Evolutionary conservation across 2,797 vertebrate species (phyloP).

Genomic region (Xyrichtys novacula): DNA sequence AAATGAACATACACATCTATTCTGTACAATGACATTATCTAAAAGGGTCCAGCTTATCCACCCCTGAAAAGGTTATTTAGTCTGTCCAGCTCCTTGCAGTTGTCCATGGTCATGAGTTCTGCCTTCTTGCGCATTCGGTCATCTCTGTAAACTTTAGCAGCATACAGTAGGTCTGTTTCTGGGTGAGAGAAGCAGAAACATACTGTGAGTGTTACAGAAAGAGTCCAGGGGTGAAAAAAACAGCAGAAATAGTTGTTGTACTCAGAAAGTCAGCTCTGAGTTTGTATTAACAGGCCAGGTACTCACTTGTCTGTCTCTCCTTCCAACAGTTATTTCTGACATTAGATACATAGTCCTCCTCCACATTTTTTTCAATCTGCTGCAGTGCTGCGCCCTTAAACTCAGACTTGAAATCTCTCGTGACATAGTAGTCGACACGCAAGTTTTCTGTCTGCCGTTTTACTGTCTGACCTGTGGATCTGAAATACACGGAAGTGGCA

Average conservation of each 20-base stretch:
- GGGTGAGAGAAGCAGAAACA: slow-evolving; percentile 43
- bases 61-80: slow-evolving; percentile 94
- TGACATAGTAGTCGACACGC: slow-evolving; percentile 92
- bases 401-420: slow-evolving; percentile 95
- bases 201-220: background rate
- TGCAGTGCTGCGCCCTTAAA: slow-evolving; percentile 92
- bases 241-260: background rate
- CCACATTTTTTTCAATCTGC: slow-evolving; percentile 96
- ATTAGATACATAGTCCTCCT: slow-evolving; percentile 97
- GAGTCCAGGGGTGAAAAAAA: background rate
- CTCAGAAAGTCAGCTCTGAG: background rate
- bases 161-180: slow-evolving; percentile 96
- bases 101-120: slow-evolving; percentile 96
- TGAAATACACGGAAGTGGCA: slow-evolving; percentile 65
- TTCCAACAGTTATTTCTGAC: slow-evolving; percentile 99
- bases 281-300: too few species aligned
- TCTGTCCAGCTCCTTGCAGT: slow-evolving; percentile 96
- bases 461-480: slow-evolving; percentile 93
- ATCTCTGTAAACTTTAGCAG: slow-evolving; percentile 96
- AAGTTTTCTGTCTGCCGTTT: slow-evolving; percentile 96
- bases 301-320: slow-evolving; percentile 97
- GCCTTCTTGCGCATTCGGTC: slow-evolving; percentile 94
- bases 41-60: slow-evolving; percentile 86
- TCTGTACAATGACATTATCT: slow-evolving; percentile 63
- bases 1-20: slow-evolving; percentile 79